A percentile compares a stretch with the other conserved stretches of the same genome.
These are phyloP conservation scores for Eubasilissa regina DNA, from an alignment of 1,140 invertebrate genomes.

Conservation along the genomic window DNA sequence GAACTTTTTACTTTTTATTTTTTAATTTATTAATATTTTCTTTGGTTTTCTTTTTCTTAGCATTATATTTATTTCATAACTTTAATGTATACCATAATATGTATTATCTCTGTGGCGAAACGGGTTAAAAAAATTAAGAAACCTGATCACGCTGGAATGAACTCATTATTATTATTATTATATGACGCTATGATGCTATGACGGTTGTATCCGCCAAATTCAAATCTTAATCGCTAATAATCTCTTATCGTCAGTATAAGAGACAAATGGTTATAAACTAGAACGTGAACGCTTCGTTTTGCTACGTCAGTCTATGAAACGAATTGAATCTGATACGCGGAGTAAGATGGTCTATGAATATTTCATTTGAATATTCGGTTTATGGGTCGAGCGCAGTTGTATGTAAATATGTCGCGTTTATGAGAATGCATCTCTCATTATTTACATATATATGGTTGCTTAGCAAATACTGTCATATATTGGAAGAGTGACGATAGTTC, in stretches of 20 bases:
- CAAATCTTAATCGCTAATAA: constrained; percentile 45
- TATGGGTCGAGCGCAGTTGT: constrained; percentile 40
- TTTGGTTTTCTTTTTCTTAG: too few relatives aligned
- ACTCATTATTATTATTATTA: too few relatives aligned
- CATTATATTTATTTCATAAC: too few relatives aligned
- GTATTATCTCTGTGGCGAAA: too few relatives aligned
- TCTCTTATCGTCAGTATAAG: constrained; percentile 17
- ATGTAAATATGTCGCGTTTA: constrained; percentile 34
- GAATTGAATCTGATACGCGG: constrained; percentile 48
- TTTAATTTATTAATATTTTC: too few relatives aligned
- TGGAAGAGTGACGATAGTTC: neutral
- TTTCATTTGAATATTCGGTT: constrained; percentile 52
- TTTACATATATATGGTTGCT: too few relatives aligned
- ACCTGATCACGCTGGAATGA: too few relatives aligned
- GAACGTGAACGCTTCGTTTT: constrained; percentile 37
- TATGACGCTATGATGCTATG: too few relatives aligned
- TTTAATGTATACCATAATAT: too few relatives aligned
- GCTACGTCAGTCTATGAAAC: constrained; percentile 38
- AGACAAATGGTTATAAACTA: constrained; percentile 22
- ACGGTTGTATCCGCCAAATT: constrained; percentile 36
- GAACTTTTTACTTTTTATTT: too few relatives aligned
- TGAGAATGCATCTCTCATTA: constrained; percentile 38
- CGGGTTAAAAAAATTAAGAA: too few relatives aligned
- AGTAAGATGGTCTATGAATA: constrained; percentile 54
- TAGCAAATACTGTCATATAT: neutral